These are phyloP conservation scores for Caranx ignobilis DNA, from an alignment of 2,113 vertebrate genomes.

Conservation along the genomic window DNA sequence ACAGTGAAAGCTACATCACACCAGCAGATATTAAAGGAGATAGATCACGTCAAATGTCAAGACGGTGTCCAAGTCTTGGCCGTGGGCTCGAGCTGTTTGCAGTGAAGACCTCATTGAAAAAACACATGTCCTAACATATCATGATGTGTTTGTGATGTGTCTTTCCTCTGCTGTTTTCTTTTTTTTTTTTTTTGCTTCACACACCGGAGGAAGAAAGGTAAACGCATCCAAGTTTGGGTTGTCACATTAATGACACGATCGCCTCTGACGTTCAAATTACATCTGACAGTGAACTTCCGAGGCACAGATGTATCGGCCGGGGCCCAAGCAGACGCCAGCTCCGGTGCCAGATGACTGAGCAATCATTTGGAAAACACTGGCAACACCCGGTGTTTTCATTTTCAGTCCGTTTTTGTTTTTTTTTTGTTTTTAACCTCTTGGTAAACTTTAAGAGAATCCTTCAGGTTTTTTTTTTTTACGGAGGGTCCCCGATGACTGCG, in stretches of 20 bases:
- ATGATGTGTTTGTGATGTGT: slow-evolving; percentile 50
- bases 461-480: slow-evolving; percentile 10
- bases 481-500: slow-evolving; percentile 13
- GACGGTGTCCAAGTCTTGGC: slow-evolving; percentile 14
- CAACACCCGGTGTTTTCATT: slow-evolving; percentile 67
- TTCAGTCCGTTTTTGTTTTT: slow-evolving; percentile 29
- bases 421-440: slow-evolving; percentile 61
- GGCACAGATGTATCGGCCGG: slow-evolving; percentile 69
- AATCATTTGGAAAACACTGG: slow-evolving; percentile 73
- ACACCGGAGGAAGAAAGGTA: slow-evolving; percentile 51
- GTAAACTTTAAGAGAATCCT: slow-evolving; percentile 33
- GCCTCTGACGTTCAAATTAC: slow-evolving; percentile 61
- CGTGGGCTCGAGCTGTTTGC: slow-evolving; percentile 9
- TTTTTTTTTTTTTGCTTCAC: background rate
- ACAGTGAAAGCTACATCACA: slow-evolving; percentile 36
- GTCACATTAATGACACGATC: slow-evolving; percentile 73
- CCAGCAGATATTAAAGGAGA: slow-evolving; percentile 49
- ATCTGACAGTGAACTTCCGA: slow-evolving; percentile 76
- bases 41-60: slow-evolving; percentile 43
- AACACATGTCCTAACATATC: slow-evolving; percentile 36
- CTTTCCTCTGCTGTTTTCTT: slow-evolving; percentile 42
- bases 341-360: slow-evolving; percentile 70
- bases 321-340: slow-evolving; percentile 58
- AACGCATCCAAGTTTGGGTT: slow-evolving; percentile 62
- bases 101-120: slow-evolving; percentile 37